Base-by-base conservation (phyloP, 2,888 invertebrate species). In the Rhamnusium bicolor region DNA sequence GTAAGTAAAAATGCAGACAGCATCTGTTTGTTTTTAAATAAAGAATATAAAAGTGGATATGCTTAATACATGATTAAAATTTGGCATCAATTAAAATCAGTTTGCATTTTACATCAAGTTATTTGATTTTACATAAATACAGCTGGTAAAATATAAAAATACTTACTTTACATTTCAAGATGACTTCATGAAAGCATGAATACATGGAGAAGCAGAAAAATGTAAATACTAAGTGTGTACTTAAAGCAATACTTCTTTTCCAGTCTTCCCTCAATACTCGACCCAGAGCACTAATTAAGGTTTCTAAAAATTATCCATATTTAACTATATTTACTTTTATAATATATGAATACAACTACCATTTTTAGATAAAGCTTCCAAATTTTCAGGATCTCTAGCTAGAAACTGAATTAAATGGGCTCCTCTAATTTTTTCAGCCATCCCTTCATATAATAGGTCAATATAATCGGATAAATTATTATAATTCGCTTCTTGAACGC, bases 151-250 rank as follows among this genome's bases (percentile, higher is more conserved):
- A 21, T 14, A 40, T 16, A 10, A 47, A 10, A 19, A 8, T 8
- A 80, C 87, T 86, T 85, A 94, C 95, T 91, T 99, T 98, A 87
- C 98, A 98, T 87, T 98, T 97, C 63, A 97, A 92, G 77, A 99
- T 95, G 51, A 98, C 94, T 62, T 94, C 93, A 88, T 99, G 99
- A 89, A 99, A 99, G 85, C 96, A 95, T 83, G 95, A 94, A 86
- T 98, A 99, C 49, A 96, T 95, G 10, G 99, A 98, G 87, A 99
- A 98, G 87, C 98, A 98, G 87, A 98, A 97, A 89, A 99, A 99
- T 83, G 97, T 96, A 87, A 97, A 97, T 78, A 98, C 95, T 85
- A 99, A 96, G 88, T 98, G 98, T 81, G 97, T 98, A 82, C 98
- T 97, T 72, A 99, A 89, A 87, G 99, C 98, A 84, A 98, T 94